phyloP scores from a whole-genome alignment of 1,140 invertebrate species.

The Drosophila lacteicornis region DNA sequence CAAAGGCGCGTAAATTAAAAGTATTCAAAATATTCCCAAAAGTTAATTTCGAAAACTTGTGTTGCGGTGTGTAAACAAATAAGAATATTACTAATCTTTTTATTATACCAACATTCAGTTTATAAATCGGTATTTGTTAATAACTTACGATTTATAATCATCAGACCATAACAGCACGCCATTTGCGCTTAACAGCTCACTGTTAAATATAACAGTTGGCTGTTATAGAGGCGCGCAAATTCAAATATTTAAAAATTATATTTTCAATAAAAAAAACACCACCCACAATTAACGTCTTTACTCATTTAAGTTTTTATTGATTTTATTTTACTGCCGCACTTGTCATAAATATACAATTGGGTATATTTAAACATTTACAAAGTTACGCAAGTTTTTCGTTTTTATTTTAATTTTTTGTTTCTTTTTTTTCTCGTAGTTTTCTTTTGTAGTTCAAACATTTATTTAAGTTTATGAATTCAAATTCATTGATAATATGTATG shows the following conservation, averaged over 20 bases:
- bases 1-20: background rate
- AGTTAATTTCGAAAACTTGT: background rate
- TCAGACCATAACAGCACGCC: background rate
- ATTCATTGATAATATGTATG: conserved; percentile 79
- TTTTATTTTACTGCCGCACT: conserved; percentile 53
- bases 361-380: conserved; percentile 81
- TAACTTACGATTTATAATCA: background rate
- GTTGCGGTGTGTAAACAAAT: background rate
- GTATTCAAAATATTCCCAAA: background rate
- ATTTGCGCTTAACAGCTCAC: no score
- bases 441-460: conserved; percentile 51
- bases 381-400: conserved; percentile 48
- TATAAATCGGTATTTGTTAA: background rate
- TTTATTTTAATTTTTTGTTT: conserved; percentile 21
- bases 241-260: background rate
- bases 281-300: conserved; percentile 43
- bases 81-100: no score
- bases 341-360: conserved; percentile 75
- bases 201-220: no score
- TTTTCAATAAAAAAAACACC: background rate
- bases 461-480: conserved; percentile 76
- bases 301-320: conserved; percentile 74
- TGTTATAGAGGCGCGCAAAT: no score
- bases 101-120: no score
- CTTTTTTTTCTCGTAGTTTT: conserved; percentile 23